These are phyloP conservation scores for Gandaritis pyraliata DNA, from an alignment of 2,888 invertebrate species.

Conservation along the genomic window DNA sequence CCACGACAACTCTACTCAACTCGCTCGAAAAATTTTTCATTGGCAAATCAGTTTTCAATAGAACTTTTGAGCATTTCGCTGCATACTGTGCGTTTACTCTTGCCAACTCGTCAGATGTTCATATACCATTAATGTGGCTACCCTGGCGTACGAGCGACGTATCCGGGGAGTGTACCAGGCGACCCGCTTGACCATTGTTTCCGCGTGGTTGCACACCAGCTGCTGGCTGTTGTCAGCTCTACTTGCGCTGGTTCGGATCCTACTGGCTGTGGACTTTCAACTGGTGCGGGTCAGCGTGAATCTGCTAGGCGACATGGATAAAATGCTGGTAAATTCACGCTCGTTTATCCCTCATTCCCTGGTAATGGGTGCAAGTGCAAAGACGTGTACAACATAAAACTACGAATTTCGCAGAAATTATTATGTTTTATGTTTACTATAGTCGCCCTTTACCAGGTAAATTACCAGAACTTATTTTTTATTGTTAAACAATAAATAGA, in stretches of 20 bases:
- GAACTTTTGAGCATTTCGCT: neutral
- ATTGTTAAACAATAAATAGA: too few species aligned
- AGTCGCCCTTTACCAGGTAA: too few species aligned
- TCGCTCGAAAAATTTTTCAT: too few species aligned
- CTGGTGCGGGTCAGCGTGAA: slow-evolving; percentile 64
- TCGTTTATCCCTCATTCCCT: too few species aligned
- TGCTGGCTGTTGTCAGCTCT: slow-evolving; percentile 73
- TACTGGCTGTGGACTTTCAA: slow-evolving; percentile 72
- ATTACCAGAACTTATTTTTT: too few species aligned
- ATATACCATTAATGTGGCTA: slow-evolving; percentile 74
- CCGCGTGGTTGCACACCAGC: slow-evolving; percentile 75
- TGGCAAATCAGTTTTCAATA: neutral
- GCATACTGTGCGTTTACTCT: neutral
- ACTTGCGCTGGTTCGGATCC: slow-evolving; percentile 59
- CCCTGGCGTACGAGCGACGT: slow-evolving; percentile 70
- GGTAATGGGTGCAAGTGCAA: too few species aligned
- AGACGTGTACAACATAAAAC: too few species aligned
- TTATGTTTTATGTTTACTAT: too few species aligned
- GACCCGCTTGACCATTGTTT: slow-evolving; percentile 65
- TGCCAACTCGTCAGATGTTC: slow-evolving; percentile 46
- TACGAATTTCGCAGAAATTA: too few species aligned
- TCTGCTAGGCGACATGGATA: slow-evolving; percentile 66
- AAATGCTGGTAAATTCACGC: slow-evolving; percentile 61
- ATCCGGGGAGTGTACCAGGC: slow-evolving; percentile 78
- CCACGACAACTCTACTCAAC: too few species aligned